Percentiles rank a stretch among this genome's conserved stretches.
These are phyloP conservation scores for Brachionus asplanchnoidis DNA, from an alignment of 1,140 invertebrate species.

Conservation along the genomic window DNA sequence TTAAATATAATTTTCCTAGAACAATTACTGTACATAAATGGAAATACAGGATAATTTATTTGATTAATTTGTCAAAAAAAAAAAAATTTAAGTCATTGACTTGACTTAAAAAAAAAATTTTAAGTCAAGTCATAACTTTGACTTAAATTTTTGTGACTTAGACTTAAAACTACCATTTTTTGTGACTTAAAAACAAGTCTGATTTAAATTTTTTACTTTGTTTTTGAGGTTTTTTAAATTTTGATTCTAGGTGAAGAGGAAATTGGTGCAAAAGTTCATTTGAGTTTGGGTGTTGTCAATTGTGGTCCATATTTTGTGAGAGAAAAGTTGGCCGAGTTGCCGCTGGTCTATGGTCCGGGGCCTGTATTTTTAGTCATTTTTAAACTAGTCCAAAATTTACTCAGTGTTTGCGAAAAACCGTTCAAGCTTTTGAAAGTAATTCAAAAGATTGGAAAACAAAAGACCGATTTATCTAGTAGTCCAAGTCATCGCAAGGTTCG, in stretches of 20 bases:
- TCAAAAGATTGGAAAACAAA: background rate
- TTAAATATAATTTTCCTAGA: no score
- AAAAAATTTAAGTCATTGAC: no score
- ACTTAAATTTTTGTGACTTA: no score
- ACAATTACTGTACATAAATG: no score
- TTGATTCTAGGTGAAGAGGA: background rate
- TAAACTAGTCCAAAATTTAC: conserved; percentile 13
- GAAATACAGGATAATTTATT: no score
- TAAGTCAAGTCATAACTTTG: no score
- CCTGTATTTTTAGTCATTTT: conserved; percentile 27
- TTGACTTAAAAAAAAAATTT: no score
- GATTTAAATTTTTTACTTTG: background rate
- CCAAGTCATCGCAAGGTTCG: background rate
- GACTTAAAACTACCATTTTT: no score
- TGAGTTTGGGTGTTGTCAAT: background rate
- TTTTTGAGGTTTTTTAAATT: background rate
- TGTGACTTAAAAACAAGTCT: no score
- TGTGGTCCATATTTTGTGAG: conserved; percentile 14
- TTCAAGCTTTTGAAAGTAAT: conserved; percentile 8
- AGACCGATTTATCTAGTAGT: background rate
- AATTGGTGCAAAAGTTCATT: background rate
- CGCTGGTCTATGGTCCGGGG: background rate
- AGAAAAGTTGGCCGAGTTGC: background rate
- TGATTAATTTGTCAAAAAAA: no score
- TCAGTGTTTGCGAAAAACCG: background rate